Evolutionary conservation across 2,797 vertebrate genomes (phyloP), one percentile per base, ranked within the genome.

Genomic region (Lepilemur septentrionalis): DNA sequence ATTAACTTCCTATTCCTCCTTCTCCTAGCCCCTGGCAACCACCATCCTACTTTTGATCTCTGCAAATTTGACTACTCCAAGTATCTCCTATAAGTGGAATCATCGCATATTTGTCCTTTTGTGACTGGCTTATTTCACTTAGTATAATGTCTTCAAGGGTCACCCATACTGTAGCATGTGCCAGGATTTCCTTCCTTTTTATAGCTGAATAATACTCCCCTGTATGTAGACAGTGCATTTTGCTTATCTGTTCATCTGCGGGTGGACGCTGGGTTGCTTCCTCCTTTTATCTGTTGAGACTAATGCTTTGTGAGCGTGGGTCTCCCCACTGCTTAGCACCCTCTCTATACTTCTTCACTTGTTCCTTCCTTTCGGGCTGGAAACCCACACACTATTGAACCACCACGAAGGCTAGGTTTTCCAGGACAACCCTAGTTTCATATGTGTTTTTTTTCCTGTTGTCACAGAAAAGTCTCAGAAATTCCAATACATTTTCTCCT

Each of bases 391-490:
- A 57, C 57, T 10, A 65, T 25, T 95, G 41, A 88, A 35, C 67
- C 87, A 43, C 61, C 59, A 50, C 59, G 55, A 75, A 95, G 50
- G 32, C 57, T 70, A 9, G 46, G 43, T 83, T 92, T 95, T 91
- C 57, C 32, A 69, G 55, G 73, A 81, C 38, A 50, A 89, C 46
- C 65, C 38, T 5, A 72, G 32, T 78, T 96, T 72, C 41, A 35
- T 75, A 55, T 22, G 72, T 79, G 9, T 35, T 57, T 69, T 41
- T 35, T 67, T 75, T 50, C 23, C 46, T 69, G 12, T 83, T 61
- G 32, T 83, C 57, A 59, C 57, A 72, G 89, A 95, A 95, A 95
- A 84, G 55, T 91, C 75, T 65, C 84, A 80, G 86, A 95, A 91
- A 86, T 83, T 70, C 55, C 55, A 41, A 65, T 75, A 70, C 41